These are phyloP conservation scores for Leontocebus nigricollis DNA, from an alignment of 2,797 vertebrate genomes.

Conservation along the genomic window DNA sequence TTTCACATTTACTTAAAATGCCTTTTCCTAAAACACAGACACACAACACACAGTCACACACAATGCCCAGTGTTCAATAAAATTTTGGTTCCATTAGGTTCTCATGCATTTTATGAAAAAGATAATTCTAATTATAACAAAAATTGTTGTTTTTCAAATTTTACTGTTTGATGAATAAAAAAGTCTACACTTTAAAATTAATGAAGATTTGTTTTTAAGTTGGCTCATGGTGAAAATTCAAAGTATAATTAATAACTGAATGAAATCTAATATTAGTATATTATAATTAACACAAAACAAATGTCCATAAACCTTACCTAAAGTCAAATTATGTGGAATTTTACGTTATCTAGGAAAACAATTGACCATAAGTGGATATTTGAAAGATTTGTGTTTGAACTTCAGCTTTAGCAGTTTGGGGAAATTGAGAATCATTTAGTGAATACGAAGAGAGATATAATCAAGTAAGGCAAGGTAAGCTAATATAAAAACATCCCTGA, in stretches of 20 bases:
- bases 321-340: background rate
- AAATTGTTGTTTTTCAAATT: background rate
- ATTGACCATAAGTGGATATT: background rate
- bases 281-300: background rate
- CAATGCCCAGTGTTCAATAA: background rate
- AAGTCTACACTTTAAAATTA: background rate
- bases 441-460: background rate
- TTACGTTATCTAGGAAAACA: background rate
- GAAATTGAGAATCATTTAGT: background rate
- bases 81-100: background rate
- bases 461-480: background rate
- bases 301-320: background rate
- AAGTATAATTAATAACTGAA: background rate
- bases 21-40: background rate
- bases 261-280: background rate
- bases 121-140: background rate
- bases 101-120: background rate
- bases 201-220: background rate
- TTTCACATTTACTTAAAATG: background rate
- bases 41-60: background rate
- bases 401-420: background rate
- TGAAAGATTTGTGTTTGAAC: background rate
- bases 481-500: background rate
- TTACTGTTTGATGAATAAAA: background rate
- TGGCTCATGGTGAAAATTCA: background rate